phyloP scores from a whole-genome alignment of 2,113 vertebrate genomes.

The Typhlomys cinereus region DNA sequence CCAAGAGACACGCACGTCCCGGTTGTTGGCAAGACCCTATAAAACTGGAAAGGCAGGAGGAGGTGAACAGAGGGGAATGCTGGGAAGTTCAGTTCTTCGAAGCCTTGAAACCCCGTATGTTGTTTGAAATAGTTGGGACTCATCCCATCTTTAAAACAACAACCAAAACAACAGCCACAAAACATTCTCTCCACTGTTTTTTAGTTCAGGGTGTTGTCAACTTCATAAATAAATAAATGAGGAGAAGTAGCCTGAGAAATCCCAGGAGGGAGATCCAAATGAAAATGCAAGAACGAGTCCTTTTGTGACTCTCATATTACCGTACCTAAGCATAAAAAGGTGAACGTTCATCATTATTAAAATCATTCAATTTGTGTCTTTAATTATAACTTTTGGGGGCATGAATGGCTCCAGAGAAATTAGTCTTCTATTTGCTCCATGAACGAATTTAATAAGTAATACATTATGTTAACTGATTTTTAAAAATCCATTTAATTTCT shows the following conservation, averaged over 20 bases:
- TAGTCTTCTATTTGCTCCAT: conserved; percentile 81
- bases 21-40: conserved; percentile 76
- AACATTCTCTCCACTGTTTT: background rate
- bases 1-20: conserved; percentile 81
- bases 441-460: conserved; percentile 82
- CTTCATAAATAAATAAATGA: conserved; percentile 71
- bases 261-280: conserved; percentile 61
- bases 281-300: conserved; percentile 46
- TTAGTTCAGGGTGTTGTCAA: background rate
- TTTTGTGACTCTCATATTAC: conserved; percentile 72
- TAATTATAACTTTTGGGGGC: conserved; percentile 82
- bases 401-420: conserved; percentile 82
- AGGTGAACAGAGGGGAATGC: conserved; percentile 53
- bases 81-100: conserved; percentile 61
- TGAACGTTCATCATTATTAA: conserved; percentile 81
- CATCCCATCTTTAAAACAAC: conserved; percentile 9
- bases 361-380: conserved; percentile 82
- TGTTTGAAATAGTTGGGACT: background rate
- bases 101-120: conserved; percentile 37
- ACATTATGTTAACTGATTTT: conserved; percentile 79
- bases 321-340: conserved; percentile 72
- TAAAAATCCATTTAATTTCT: conserved; percentile 80
- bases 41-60: conserved; percentile 61
- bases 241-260: conserved; percentile 29
- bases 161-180: background rate